Evolutionary conservation across 2,797 vertebrate species (phyloP).

Genomic region (Denticeps clupeoides): DNA sequence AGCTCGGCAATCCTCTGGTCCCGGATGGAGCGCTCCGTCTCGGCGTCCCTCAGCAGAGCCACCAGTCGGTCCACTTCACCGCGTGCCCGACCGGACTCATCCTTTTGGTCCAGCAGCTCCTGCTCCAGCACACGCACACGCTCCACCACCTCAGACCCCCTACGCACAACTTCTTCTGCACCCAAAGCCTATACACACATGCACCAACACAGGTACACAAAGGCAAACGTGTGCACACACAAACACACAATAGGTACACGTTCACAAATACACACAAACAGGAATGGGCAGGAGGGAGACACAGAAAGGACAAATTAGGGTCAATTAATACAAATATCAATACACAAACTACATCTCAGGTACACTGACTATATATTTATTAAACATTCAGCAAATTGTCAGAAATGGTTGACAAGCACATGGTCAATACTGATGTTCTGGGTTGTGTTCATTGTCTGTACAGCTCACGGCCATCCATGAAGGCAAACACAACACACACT

Average conservation of each 20-base stretch:
- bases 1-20: slow-evolving; percentile 86
- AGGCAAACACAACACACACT: no score
- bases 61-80: slow-evolving; percentile 83
- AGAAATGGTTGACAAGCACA: no score
- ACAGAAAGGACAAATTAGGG: slow-evolving; percentile 2
- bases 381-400: no score
- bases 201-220: not conserved
- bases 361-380: no score
- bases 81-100: slow-evolving; percentile 81
- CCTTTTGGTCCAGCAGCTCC: slow-evolving; percentile 80
- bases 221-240: not conserved
- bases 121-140: slow-evolving; percentile 82
- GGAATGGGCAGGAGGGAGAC: no score
- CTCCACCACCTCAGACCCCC: slow-evolving; percentile 79
- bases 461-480: no score
- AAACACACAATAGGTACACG: not conserved
- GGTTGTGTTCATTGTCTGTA: no score
- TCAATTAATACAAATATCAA: slow-evolving; percentile 1
- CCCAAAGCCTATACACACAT: slow-evolving; percentile 52
- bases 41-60: slow-evolving; percentile 80
- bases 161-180: slow-evolving; percentile 67
- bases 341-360: no score
- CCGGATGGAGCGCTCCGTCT: slow-evolving; percentile 80
- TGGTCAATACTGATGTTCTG: no score
- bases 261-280: no score